Evolutionary conservation across 2,888 invertebrate species (phyloP).

Genomic region (Amphipoea lucens): DNA sequence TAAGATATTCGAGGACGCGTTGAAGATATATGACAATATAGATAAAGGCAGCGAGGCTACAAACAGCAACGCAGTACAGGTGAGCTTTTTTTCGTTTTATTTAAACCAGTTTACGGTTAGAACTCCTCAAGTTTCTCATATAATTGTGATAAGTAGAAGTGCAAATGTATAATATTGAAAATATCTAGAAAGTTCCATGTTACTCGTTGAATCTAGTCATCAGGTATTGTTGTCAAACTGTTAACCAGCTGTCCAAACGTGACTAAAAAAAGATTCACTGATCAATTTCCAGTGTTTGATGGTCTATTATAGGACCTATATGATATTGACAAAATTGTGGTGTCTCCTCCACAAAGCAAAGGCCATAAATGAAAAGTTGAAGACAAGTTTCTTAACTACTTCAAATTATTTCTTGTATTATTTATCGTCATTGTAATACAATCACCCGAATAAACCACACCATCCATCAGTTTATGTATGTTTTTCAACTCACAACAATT

Average conservation of each 20-base stretch:
- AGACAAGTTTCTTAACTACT: neutral
- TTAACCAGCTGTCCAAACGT: neutral
- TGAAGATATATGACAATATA: slow-evolving; percentile 92
- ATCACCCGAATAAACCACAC: neutral
- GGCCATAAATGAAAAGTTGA: neutral
- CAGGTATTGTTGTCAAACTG: slow-evolving; percentile 3
- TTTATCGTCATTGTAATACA: neutral
- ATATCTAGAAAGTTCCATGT: slow-evolving; percentile 29
- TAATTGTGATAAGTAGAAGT: neutral
- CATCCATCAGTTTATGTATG: neutral
- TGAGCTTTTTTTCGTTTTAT: slow-evolving; percentile 72
- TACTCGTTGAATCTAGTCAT: neutral
- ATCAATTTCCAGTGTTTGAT: too few relatives aligned
- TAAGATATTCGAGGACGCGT: slow-evolving; percentile 92
- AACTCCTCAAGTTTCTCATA: neutral
- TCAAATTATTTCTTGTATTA: too few relatives aligned
- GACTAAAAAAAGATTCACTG: neutral
- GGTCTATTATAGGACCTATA: neutral
- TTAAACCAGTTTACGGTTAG: neutral
- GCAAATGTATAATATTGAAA: neutral
- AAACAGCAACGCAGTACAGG: slow-evolving; percentile 93
- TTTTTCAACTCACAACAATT: neutral
- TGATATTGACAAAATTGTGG: neutral
- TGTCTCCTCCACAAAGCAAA: too few relatives aligned
- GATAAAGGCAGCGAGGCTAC: slow-evolving; percentile 92